phyloP scores from a whole-genome alignment of 2,113 vertebrate genomes.

The Leiothrix lutea region DNA sequence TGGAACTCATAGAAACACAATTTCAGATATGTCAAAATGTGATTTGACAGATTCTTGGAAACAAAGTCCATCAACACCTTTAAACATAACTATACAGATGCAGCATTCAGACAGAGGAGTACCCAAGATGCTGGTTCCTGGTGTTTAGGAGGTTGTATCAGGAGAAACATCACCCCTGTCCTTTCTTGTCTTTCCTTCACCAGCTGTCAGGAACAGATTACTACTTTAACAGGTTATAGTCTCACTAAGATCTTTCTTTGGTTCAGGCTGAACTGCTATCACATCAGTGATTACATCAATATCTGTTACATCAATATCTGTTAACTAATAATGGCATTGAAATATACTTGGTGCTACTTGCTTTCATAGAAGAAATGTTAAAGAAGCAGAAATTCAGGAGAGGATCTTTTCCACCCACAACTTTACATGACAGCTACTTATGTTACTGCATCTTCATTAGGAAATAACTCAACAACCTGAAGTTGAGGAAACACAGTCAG shows the following conservation, averaged over 20 bases:
- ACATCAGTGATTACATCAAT: not conserved
- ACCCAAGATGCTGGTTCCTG: not conserved
- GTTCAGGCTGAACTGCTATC: not conserved
- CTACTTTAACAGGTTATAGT: not conserved
- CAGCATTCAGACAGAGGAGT: not conserved
- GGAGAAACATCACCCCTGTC: not conserved
- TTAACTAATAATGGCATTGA: not conserved
- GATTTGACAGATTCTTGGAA: not conserved
- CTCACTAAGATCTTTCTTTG: not conserved
- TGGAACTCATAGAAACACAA: not conserved
- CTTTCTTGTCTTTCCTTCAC: not conserved
- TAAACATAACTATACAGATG: not conserved
- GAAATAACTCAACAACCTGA: not conserved
- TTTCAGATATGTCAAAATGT: not conserved
- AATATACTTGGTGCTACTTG: not conserved
- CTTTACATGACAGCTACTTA: not conserved
- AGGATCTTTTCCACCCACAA: not conserved
- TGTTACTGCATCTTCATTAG: not conserved
- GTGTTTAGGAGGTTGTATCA: not conserved
- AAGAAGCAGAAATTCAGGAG: not conserved
- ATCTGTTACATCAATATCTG: not conserved
- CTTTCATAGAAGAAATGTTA: not conserved
- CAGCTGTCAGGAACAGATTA: not conserved
- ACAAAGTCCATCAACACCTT: not conserved
- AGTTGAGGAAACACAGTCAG: not conserved